phyloP scores from a whole-genome alignment of 1,140 invertebrate genomes.

The Chironomus tepperi region DNA sequence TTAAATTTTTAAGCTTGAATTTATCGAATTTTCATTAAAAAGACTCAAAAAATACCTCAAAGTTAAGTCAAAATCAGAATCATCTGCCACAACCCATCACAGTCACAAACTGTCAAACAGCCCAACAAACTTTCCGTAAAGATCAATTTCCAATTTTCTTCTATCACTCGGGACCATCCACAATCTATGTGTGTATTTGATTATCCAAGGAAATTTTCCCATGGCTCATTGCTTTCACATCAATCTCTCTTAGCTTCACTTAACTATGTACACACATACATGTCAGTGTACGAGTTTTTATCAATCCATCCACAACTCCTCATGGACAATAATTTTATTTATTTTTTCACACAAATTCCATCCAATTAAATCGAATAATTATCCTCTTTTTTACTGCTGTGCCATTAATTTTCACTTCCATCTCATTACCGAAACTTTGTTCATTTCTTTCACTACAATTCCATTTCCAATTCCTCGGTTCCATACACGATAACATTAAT shows the following conservation, averaged over 20 bases:
- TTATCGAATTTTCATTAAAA: no score
- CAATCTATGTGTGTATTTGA: neutral
- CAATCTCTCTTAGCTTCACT: conserved; percentile 6
- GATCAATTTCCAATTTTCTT: no score
- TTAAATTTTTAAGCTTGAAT: no score
- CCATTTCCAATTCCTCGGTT: neutral
- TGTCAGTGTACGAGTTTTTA: neutral
- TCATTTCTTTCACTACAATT: neutral
- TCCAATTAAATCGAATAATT: conserved; percentile 14
- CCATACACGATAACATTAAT: neutral
- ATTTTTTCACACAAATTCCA: neutral
- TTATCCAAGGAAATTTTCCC: neutral
- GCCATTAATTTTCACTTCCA: conserved; percentile 8
- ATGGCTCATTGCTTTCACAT: conserved; percentile 12
- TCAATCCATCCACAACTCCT: neutral
- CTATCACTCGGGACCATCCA: no score
- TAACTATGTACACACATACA: neutral
- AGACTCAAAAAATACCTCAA: no score
- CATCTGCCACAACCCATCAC: no score
- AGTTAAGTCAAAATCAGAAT: no score
- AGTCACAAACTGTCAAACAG: no score
- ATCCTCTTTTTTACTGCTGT: neutral
- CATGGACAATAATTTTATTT: neutral
- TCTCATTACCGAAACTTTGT: conserved; percentile 12
- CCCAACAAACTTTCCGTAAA: no score